A percentile compares a stretch with the other conserved stretches of the same genome.
These are phyloP conservation scores for Harpegnathos saltator DNA, from an alignment of 1,140 invertebrate genomes.

Conservation along the genomic window DNA sequence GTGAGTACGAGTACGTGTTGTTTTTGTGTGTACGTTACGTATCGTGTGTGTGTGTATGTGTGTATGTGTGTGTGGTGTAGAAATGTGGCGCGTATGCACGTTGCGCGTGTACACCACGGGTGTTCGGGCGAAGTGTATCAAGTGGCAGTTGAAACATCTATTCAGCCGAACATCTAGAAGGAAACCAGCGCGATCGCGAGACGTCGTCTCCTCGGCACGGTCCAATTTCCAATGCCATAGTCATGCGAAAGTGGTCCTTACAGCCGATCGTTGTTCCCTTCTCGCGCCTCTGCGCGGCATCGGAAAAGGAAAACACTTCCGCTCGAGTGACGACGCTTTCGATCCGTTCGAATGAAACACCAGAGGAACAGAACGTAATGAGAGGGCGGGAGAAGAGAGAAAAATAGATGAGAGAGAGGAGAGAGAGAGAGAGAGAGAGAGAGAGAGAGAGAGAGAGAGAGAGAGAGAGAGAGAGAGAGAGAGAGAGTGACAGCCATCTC, in stretches of 20 bases:
- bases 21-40: not conserved
- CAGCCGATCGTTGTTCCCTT: not conserved
- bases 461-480: conserved; percentile 52
- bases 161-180: conserved; percentile 77
- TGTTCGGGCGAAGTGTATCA: not conserved
- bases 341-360: conserved; percentile 43
- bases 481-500: conserved; percentile 79
- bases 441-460: conserved; percentile 43
- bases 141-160: conserved; percentile 73
- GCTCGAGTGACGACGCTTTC: conserved; percentile 46
- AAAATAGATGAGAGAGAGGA: conserved; percentile 41
- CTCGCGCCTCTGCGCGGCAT: not conserved
- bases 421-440: conserved; percentile 10
- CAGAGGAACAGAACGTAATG: conserved; percentile 1
- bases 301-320: not conserved
- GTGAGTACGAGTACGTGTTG: too few species aligned
- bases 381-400: conserved; percentile 21
- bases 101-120: not conserved
- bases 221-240: conserved; percentile 21
- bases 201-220: conserved; percentile 44
- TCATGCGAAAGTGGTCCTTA: conserved; percentile 14
- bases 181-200: conserved; percentile 50
- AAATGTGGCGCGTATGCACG: not conserved
- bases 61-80: not conserved
- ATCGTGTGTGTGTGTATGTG: too few species aligned